Base-by-base conservation (phyloP, 1,140 invertebrate species). In the Drosophila varians region DNA sequence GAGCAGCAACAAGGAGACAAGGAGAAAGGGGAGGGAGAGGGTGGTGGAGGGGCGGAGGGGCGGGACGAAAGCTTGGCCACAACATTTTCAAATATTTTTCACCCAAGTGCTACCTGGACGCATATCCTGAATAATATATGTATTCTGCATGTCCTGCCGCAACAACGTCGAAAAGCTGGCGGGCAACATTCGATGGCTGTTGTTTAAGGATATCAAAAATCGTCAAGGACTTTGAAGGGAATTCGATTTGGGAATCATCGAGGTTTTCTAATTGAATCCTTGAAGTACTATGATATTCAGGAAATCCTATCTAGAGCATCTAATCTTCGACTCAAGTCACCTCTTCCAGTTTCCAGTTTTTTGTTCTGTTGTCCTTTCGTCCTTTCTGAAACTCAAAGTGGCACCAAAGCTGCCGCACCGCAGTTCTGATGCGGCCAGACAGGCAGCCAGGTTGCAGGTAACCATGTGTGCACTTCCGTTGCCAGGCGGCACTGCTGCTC, bases 401-500 rank as follows among this genome's bases (percentile, higher is more conserved):
- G 23, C 14, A 36, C 34, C 19, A 14, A 18, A 19, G 38, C 38
- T 7, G 23, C 62, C 34, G 7, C 58, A 66, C 64, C 26, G 43
- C 25, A 21, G 11, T 42, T 12, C 16, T 36, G 52, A 26, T 25
- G 52, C 25, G 36, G 9, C n/a, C 34, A 7, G 40, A 21, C 38
- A 42, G 47, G n/a, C 14, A 49, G 21, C 3, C 38, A 38, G 28
- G 58, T 11, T 23, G 25, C 38, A 18, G 38, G 16, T 42, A 42
- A 42, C 38, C 38, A 49, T 47, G 23, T 57, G 57, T 61, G 34
- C 45, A 38, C 49, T 57, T 55, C 60, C 49, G 68, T 76, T 77
- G 66, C 75, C 55, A 58, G 45, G 49, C 51, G 38, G 61, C 66
- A 69, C 73, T 72, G 34, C 49, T 65, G 43, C 43, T 46, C 0